A percentile compares a stretch with the other conserved stretches of the same genome.
Evolutionary conservation across 2,113 vertebrate genomes (phyloP).

Genomic region (Theristicus caerulescens): DNA sequence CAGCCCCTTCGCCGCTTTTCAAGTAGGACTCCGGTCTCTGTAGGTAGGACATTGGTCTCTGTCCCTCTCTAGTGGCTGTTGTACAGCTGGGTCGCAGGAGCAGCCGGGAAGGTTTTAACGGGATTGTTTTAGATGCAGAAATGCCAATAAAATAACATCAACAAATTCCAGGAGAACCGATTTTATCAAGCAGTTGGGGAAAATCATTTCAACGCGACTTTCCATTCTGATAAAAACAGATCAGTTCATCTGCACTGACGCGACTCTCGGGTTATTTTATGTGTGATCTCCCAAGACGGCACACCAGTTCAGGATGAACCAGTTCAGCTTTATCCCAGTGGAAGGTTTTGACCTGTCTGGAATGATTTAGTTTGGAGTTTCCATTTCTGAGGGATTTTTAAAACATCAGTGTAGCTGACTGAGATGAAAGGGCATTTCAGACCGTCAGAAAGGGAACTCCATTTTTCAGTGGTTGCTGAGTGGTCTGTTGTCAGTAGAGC

Average conservation of each 20-base stretch:
- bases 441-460: not conserved
- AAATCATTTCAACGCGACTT: not conserved
- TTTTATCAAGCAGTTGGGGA: not conserved
- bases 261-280: not conserved
- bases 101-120: accelerated
- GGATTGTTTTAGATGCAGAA: not conserved
- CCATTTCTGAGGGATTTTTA: not conserved
- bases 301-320: not conserved
- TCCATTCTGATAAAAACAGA: not conserved
- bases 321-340: not conserved
- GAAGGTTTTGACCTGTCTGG: not conserved
- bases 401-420: not conserved
- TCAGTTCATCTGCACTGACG: not conserved
- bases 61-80: conserved; percentile 5
- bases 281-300: not conserved
- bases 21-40: accelerated
- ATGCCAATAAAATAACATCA: not conserved
- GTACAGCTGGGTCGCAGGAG: not conserved
- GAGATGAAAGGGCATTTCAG: not conserved
- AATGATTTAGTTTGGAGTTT: not conserved
- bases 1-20: not conserved
- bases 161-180: not conserved
- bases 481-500: not conserved
- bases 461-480: not conserved
- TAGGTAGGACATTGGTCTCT: not conserved